Evolutionary conservation across 2,113 vertebrate species (phyloP).

Genomic region (Thunnus thynnus): DNA sequence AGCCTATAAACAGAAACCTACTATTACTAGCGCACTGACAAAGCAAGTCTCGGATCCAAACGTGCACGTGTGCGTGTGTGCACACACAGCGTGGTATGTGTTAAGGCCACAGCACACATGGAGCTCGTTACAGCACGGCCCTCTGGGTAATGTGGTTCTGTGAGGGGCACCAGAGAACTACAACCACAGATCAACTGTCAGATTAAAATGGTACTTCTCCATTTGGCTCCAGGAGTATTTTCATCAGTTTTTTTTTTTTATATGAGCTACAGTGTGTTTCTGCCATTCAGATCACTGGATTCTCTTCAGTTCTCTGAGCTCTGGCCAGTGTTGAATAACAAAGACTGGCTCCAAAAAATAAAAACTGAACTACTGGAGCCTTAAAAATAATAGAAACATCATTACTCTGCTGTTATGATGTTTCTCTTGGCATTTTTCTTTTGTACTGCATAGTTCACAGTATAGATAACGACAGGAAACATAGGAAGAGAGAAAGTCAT

Average conservation of each 20-base stretch:
- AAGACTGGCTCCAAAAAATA: constrained; percentile 13
- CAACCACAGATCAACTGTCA: constrained; percentile 76
- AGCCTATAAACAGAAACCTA: constrained; percentile 87
- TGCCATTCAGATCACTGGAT: not conserved
- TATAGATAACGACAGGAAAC: constrained; percentile 32
- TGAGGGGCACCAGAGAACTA: constrained; percentile 72
- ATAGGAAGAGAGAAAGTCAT: constrained; percentile 26
- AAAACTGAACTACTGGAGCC: constrained; percentile 1
- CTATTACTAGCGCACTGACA: constrained; percentile 86
- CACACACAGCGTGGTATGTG: constrained; percentile 46
- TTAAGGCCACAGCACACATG: constrained; percentile 79
- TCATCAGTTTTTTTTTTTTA: constrained; percentile 42
- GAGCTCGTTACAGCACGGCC: constrained; percentile 78
- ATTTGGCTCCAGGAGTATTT: constrained; percentile 41
- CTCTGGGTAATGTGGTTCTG: constrained; percentile 84
- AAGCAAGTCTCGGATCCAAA: constrained; percentile 79
- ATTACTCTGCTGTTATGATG: not conserved
- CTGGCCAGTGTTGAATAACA: constrained; percentile 19
- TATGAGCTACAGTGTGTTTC: constrained; percentile 3
- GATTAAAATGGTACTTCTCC: constrained; percentile 54
- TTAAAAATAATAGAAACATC: constrained; percentile 6
- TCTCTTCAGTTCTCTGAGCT: constrained; percentile 3
- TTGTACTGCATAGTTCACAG: constrained; percentile 11
- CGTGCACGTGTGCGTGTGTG: constrained; percentile 43
- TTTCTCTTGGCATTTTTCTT: not conserved